Evolutionary conservation across 2,888 invertebrate genomes (phyloP).

Genomic region (Chymomyza procnemis): DNA sequence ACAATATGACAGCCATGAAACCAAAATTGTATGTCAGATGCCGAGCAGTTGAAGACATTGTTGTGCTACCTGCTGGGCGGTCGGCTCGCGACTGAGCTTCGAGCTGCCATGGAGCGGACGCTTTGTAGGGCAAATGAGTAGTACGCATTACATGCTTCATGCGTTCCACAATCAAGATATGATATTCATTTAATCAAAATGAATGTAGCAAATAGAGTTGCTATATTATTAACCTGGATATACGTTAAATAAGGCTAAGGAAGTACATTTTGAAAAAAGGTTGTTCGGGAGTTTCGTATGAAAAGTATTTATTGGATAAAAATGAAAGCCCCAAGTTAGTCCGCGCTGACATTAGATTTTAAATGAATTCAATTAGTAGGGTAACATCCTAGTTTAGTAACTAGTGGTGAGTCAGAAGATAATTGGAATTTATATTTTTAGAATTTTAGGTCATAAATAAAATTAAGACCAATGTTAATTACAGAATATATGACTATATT

Average conservation of each 20-base stretch:
- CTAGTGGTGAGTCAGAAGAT: too few species aligned
- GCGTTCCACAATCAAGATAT: constrained; percentile 47
- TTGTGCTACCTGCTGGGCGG: constrained; percentile 25
- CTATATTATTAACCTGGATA: background rate
- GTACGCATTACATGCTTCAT: constrained; percentile 51
- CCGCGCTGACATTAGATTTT: too few species aligned
- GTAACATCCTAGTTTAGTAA: too few species aligned
- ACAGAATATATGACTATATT: too few species aligned
- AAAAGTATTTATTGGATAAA: background rate
- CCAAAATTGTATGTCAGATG: constrained; percentile 26
- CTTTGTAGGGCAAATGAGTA: constrained; percentile 35
- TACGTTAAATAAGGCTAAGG: background rate
- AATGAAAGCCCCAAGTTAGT: too few species aligned
- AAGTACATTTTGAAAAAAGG: background rate
- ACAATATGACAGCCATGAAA: constrained; percentile 25
- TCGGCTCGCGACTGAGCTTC: constrained; percentile 37
- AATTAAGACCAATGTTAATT: too few species aligned
- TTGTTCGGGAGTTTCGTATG: background rate
- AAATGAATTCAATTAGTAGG: too few species aligned
- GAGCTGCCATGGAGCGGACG: background rate
- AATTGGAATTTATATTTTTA: too few species aligned
- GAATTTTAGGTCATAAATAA: too few species aligned
- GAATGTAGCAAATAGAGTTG: constrained; percentile 9
- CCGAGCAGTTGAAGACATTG: constrained; percentile 39
- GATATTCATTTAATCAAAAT: constrained; percentile 44